Base-by-base conservation (phyloP, 2,888 invertebrate genomes). In the Caprella mutica region DNA sequence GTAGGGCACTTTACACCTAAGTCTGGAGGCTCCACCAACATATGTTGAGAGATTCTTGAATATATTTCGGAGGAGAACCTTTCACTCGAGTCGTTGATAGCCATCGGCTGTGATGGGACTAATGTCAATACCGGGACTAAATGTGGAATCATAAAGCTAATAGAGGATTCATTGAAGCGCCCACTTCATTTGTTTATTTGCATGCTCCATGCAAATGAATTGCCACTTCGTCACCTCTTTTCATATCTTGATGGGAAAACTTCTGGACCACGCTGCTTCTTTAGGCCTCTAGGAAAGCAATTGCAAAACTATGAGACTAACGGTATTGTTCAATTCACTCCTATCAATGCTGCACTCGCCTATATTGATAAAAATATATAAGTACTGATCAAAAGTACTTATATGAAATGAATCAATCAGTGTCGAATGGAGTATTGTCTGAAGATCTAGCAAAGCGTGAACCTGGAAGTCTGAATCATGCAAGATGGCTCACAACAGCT, bases 181-280 rank as follows among this genome's bases (percentile, higher is more conserved):
- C 35, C 46, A n/a, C 23, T 51, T 6, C 51, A 51, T 8, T 46
- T 26, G 51, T 23, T 29, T 21, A 35, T 51, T 27, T 51, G 51
- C 30, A 30, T 51, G 35, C 43, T 51, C 14, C 51, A 51, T 35
- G 23, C 51, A 27, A 51, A 51, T 42, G 51, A 51, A 21, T 21
- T 51, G 17, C 43, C 51, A 30, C 30, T 51, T 5, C 51, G 51
- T n/a, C 43, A 4, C 21, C 21, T 51, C 6, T 51, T 51, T 8
- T 21, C n/a, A 19, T 4, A 44, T 4, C 3, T 51, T 5, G 42
- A 51, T 51, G 51, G 51, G 6, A 17, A 38, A 5, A 51, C 51
- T 19, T n/a, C 3, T 5, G 51, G 51, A 4, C 51, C 51, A 43
- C n/a, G 30, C n/a, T 5, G 14, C 4, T 35, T 44, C 30, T 9